phyloP scores from a whole-genome alignment of 2,888 invertebrate genomes.

The Eupithecia vulgata region DNA sequence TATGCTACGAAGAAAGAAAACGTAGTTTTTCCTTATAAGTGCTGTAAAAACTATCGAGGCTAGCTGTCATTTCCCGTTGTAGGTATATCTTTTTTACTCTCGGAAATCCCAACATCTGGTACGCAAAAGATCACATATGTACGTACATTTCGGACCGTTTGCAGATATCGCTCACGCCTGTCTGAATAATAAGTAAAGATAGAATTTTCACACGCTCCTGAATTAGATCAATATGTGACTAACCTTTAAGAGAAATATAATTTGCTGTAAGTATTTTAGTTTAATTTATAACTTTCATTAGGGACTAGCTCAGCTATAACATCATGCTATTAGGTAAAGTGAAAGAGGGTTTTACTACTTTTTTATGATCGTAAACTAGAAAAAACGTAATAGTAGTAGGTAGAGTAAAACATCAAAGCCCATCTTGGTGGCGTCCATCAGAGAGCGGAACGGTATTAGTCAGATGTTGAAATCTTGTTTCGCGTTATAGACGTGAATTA shows the following conservation, averaged over 20 bases:
- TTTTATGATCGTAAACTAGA: constrained; percentile 17
- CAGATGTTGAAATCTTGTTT: constrained; percentile 61
- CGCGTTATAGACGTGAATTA: constrained; percentile 59
- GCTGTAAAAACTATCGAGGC: constrained; percentile 69
- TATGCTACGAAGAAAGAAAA: constrained; percentile 40
- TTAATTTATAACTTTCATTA: constrained; percentile 6
- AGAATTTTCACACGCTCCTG: constrained; percentile 47
- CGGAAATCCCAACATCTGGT: constrained; percentile 79
- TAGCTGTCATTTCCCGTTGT: constrained; percentile 77
- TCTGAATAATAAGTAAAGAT: constrained; percentile 47
- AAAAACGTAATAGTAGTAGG: constrained; percentile 33
- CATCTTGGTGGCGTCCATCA: constrained; percentile 62
- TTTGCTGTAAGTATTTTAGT: neutral
- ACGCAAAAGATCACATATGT: constrained; percentile 50
- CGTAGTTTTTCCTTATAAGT: constrained; percentile 50
- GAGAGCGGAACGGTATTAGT: constrained; percentile 55
- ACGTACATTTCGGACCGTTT: constrained; percentile 53
- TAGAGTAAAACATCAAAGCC: constrained; percentile 63
- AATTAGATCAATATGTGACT: constrained; percentile 12
- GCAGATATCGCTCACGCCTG: constrained; percentile 55
- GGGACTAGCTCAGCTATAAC: neutral
- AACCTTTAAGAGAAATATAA: neutral
- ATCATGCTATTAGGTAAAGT: neutral
- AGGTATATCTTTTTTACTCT: constrained; percentile 68
- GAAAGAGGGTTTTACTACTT: constrained; percentile 18